Evolutionary conservation across 2,888 invertebrate genomes (phyloP), one percentile per base, ranked within the genome.

Genomic region (Aquatica leii): DNA sequence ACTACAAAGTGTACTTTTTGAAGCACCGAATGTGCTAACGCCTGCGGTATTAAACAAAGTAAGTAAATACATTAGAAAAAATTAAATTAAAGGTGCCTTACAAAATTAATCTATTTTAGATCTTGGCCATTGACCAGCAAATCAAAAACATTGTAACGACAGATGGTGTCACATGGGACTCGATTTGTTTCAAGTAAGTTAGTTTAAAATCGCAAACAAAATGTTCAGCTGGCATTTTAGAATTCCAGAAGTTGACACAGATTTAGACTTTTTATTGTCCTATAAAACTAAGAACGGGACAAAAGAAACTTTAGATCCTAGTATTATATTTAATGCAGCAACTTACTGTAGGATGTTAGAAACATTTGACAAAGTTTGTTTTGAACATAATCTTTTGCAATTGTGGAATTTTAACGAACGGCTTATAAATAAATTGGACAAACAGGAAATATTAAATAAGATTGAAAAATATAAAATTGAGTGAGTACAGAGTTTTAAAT

Each of bases 321-420:
- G 86, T 53, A 78, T 87, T 20, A 83, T 85, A 77, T 79, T 87
- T 8, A 84, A 85, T 70, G 80, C 86, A 48, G 82, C 84, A 1
- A 77, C 88, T 49, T 91, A 90, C 75, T 92, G 92, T 78, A 80
- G 80, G 63, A 82, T 92, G 68, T 78, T 90, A 43, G 84, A 89
- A 69, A 83, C 80, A 60, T 84, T 92, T 74, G 84, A 86, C 64
- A 78, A 80, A 52, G 85, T 84, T 40, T 93, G 92, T 76, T 84
- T 87, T 59, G 83, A 87, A 66, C 80, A 85, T 68, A 91, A 88
- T 78, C 83, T 92, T 65, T 79, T 91, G 67, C 91, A 92, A 76
- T 79, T 92, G 68, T 93, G 91, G 91, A 83, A 86, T 43, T 89
- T 85, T 75, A 82, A 90, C 74, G 78, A 80, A 60, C 79, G 81